phyloP scores from a whole-genome alignment of 2,113 vertebrate genomes.

The Malurus elegans region DNA sequence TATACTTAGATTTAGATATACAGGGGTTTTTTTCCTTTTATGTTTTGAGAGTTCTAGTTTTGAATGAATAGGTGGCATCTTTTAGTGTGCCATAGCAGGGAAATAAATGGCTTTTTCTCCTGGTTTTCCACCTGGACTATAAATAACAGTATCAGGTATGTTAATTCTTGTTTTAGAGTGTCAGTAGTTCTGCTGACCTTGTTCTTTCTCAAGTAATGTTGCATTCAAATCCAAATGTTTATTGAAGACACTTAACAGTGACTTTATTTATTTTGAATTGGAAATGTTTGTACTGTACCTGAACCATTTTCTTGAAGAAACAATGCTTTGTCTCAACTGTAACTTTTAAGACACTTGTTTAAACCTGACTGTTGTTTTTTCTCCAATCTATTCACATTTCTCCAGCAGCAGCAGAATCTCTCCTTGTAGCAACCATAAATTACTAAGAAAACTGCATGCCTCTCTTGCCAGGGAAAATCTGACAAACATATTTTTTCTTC shows the following conservation, averaged over 20 bases:
- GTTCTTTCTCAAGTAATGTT: neutral
- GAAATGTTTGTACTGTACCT: neutral
- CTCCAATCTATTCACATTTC: conserved; percentile 50
- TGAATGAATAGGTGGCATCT: neutral
- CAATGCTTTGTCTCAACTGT: neutral
- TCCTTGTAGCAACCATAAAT: conserved; percentile 62
- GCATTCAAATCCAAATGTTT: neutral
- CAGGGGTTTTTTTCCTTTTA: neutral
- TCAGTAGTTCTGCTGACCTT: neutral
- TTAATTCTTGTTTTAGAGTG: neutral
- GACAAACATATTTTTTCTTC: conserved; percentile 73
- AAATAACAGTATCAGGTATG: neutral
- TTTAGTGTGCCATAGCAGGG: neutral
- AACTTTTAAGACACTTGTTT: neutral
- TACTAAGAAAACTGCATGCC: conserved; percentile 34
- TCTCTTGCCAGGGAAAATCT: conserved; percentile 38
- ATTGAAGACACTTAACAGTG: neutral
- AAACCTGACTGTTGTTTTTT: neutral
- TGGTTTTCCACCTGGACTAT: neutral
- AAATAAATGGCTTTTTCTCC: neutral
- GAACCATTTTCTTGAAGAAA: neutral
- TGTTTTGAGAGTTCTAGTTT: neutral
- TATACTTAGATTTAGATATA: neutral
- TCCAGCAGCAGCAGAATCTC: conserved; percentile 71
- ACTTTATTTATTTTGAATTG: neutral